Evolutionary conservation across 2,888 invertebrate genomes (phyloP), one percentile per base, ranked within the genome.

Genomic region (Drosophila parthenogenetica): DNA sequence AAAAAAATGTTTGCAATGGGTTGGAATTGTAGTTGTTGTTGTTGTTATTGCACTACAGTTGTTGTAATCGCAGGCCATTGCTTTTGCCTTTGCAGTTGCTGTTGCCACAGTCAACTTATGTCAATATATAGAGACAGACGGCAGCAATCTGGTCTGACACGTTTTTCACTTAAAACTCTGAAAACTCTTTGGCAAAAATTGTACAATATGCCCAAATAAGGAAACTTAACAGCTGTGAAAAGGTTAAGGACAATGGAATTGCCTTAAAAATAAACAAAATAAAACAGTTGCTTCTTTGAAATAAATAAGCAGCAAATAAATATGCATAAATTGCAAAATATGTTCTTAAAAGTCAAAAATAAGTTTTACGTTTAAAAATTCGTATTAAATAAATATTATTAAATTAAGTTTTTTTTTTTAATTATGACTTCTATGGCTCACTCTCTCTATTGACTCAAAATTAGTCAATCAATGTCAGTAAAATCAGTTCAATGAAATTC

Each of bases 171-270:
- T 13, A 29, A 29, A 65, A 54, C 55, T 51, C 48, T 25, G 29
- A 46, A 61, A 58, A 49, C 54, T 58, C 50, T 66, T 58, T 57
- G 60, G 57, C 25, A 25, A 72, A 87, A 70, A 67, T 84, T 84
- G 77, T 69, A 69, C 57, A 63, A 59, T 80, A 8, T 70, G 69
- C 55, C 75, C 75, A 55, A 53, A 77, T 79, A 72, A 74, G 79
- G 77, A 84, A 84, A 73, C 64, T 40, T 13, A 64, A 64, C 76
- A 73, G 81, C 71, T 68, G 73, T 46, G 55, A 84, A 84, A 84
- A 83, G 82, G 82, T 83, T 83, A 83, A 83, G 82, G 82, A 87
- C 82, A 83, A 83, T 66, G 45, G 50, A 53, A 51, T 46, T 29
- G 45, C 19, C 57, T 29, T 29, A 5, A 8, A 29, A 8, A 8